Evolutionary conservation across 1,140 invertebrate genomes (phyloP).

Genomic region (Frieseomelitta varia): DNA sequence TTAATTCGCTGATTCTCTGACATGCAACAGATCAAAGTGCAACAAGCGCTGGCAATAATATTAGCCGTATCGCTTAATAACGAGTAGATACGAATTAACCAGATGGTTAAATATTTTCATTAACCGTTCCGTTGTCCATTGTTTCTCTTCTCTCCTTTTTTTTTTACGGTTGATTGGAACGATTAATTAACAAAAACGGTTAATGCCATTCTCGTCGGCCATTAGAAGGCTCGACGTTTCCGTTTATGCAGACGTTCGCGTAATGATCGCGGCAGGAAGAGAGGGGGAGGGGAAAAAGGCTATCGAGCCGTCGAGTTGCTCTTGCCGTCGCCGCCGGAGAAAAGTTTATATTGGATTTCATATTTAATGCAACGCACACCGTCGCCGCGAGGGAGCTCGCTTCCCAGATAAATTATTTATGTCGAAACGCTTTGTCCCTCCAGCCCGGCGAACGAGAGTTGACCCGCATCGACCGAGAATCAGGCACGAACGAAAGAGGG

Average conservation of each 20-base stretch:
- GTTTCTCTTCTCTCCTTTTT: neutral
- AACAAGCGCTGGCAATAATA: too few species aligned
- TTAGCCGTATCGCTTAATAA: neutral
- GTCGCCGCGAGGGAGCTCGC: conserved; percentile 29
- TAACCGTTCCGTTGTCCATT: too few species aligned
- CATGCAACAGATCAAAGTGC: conserved; percentile 14
- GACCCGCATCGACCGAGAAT: conserved; percentile 13
- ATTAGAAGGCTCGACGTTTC: neutral
- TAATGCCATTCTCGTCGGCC: neutral
- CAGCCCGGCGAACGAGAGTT: conserved; percentile 22
- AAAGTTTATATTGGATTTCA: conserved; percentile 78
- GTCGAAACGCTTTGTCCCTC: conserved; percentile 59
- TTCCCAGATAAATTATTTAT: conserved; percentile 75
- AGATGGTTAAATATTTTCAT: conserved; percentile 29
- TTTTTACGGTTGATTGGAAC: neutral
- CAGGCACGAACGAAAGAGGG: conserved; percentile 3
- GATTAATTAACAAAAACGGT: conserved; percentile 28
- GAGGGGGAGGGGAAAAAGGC: neutral
- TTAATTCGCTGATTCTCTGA: conserved; percentile 20
- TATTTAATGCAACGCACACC: conserved; percentile 74
- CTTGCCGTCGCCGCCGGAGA: conserved; percentile 23
- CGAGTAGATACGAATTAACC: conserved; percentile 13
- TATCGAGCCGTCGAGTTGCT: neutral
- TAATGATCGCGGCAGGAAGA: neutral
- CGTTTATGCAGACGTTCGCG: neutral